Evolutionary conservation across 2,113 vertebrate genomes (phyloP).

Genomic region (Pyxicephalus adspersus): DNA sequence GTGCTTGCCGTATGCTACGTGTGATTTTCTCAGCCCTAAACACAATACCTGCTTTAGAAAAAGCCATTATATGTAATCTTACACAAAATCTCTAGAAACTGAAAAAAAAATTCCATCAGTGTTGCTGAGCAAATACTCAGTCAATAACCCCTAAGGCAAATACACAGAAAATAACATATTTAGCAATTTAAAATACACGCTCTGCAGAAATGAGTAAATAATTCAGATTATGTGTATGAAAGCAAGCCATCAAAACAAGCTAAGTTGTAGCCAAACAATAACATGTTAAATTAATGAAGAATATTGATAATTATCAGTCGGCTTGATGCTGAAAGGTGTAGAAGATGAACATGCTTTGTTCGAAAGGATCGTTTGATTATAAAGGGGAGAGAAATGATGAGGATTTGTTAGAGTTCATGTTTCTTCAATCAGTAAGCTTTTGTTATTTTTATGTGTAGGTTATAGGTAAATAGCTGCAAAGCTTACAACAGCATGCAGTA

Average conservation of each 20-base stretch:
- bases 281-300: conserved; percentile 8
- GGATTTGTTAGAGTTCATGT: too few relatives aligned
- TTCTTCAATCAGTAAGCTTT: too few relatives aligned
- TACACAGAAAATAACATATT: conserved; percentile 32
- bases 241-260: background rate
- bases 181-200: conserved; percentile 13
- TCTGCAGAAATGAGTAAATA: conserved; percentile 28
- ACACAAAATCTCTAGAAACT: background rate
- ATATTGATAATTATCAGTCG: background rate
- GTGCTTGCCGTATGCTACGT: background rate
- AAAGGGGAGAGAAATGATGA: too few relatives aligned
- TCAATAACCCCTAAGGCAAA: conserved; percentile 35
- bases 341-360: too few relatives aligned
- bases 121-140: conserved; percentile 6
- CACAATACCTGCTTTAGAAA: background rate
- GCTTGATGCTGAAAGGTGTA: background rate
- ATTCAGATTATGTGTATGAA: background rate
- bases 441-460: too few relatives aligned
- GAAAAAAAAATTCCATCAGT: conserved; percentile 7
- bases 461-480: too few relatives aligned
- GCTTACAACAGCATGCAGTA: too few relatives aligned
- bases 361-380: too few relatives aligned
- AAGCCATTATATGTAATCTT: background rate
- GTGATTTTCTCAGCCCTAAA: background rate
- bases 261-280: background rate